phyloP scores from a whole-genome alignment of 2,113 vertebrate species.

The Microcebus murinus region DNA sequence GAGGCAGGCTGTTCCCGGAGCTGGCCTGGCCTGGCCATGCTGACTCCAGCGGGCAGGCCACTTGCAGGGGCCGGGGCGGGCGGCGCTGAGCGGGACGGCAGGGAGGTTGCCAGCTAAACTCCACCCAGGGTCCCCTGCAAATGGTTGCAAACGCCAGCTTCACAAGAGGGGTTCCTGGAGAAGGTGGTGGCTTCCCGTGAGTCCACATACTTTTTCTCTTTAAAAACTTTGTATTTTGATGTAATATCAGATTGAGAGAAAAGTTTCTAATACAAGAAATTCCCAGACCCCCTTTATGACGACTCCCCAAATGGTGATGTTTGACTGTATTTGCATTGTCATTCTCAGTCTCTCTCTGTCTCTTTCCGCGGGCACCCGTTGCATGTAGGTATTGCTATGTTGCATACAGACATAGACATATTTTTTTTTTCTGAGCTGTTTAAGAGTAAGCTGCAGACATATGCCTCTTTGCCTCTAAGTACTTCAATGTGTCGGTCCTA shows the following conservation, averaged over 20 bases:
- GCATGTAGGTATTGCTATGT: background rate
- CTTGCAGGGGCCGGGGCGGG: background rate
- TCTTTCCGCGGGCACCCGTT: accelerated
- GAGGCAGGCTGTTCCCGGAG: too few species aligned
- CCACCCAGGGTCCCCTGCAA: background rate
- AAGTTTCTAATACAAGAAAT: background rate
- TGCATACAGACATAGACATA: too few species aligned
- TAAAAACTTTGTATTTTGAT: background rate
- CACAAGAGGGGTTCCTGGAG: background rate
- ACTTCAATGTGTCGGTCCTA: background rate
- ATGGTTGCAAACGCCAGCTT: background rate
- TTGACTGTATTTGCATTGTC: accelerated
- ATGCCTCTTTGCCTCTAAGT: background rate
- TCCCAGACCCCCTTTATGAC: background rate
- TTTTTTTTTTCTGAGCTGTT: background rate
- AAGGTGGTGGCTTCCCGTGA: background rate
- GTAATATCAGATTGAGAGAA: background rate
- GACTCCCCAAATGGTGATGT: background rate
- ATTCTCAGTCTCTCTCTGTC: accelerated
- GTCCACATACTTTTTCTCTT: background rate
- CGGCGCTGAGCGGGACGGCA: background rate
- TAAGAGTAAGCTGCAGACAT: background rate
- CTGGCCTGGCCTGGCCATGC: background rate
- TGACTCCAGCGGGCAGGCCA: accelerated
- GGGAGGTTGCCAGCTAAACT: background rate